A percentile compares a stretch with the other conserved stretches of the same genome.
These are phyloP conservation scores for Kuschelorhynchus macadamiae DNA, from an alignment of 2,888 invertebrate genomes.

Conservation along the genomic window DNA sequence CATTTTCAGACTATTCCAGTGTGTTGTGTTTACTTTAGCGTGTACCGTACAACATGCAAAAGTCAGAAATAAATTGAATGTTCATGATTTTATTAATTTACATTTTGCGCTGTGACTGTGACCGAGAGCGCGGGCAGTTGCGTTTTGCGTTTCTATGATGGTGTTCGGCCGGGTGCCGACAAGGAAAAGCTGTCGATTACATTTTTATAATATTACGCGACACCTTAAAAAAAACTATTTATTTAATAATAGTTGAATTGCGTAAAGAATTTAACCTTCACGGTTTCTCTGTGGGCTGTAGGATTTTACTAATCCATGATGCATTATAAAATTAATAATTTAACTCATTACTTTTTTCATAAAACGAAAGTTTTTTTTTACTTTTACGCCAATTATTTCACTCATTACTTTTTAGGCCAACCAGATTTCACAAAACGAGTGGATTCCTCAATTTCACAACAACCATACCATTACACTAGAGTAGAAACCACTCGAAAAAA, in stretches of 20 bases:
- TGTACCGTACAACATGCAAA: conserved; percentile 46
- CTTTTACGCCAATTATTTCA: too few species aligned
- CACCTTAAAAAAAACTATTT: background rate
- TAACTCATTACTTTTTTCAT: too few species aligned
- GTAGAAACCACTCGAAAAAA: too few species aligned
- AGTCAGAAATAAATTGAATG: conserved; percentile 55
- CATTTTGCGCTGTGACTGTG: conserved; percentile 48
- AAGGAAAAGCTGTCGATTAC: conserved; percentile 15
- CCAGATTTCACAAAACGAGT: too few species aligned
- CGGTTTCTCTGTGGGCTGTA: too few species aligned
- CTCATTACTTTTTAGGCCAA: too few species aligned
- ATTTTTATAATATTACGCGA: conserved; percentile 8
- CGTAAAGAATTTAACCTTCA: background rate
- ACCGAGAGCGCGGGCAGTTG: conserved; percentile 52
- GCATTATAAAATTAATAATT: too few species aligned
- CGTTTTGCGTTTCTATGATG: conserved; percentile 32
- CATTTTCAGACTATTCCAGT: conserved; percentile 50
- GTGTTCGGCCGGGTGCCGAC: too few species aligned
- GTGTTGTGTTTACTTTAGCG: conserved; percentile 47
- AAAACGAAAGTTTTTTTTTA: too few species aligned
- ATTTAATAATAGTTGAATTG: background rate
- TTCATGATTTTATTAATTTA: conserved; percentile 54
- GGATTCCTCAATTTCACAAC: too few species aligned
- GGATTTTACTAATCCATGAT: too few species aligned
- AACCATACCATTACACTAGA: too few species aligned